Evolutionary conservation across 1,140 invertebrate species (phyloP).

Genomic region (Apocrypta bakeri): DNA sequence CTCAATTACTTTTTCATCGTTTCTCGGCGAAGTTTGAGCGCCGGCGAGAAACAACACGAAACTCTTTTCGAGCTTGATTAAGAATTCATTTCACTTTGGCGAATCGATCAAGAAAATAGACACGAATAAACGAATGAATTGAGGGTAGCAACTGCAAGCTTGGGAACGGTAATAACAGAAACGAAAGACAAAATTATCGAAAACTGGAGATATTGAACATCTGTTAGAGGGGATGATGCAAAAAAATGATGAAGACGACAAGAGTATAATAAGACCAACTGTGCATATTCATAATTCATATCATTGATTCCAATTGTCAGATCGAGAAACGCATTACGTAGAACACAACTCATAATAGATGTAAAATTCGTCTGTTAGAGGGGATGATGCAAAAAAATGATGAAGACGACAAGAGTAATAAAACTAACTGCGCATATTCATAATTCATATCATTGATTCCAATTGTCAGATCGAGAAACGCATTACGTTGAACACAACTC

Average conservation of each 20-base stretch:
- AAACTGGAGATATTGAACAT: conserved; percentile 5
- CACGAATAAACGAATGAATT: conserved; percentile 9
- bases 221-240: neutral
- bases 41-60: neutral
- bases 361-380: neutral
- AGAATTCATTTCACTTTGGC: conserved; percentile 20
- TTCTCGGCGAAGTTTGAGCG: neutral
- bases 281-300: too few species aligned
- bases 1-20: conserved; percentile 1
- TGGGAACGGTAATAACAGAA: neutral
- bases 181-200: neutral
- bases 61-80: conserved; percentile 36
- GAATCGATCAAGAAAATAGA: conserved; percentile 19
- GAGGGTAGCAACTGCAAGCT: neutral
- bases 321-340: too few species aligned
- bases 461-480: too few species aligned
- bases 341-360: too few species aligned
- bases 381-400: conserved; percentile 24
- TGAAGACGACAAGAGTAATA: too few species aligned
- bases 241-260: conserved; percentile 36
- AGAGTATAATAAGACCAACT: too few species aligned
- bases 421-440: too few species aligned
- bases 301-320: too few species aligned
- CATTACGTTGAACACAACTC: too few species aligned
- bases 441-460: too few species aligned